Evolutionary conservation across 2,888 invertebrate genomes (phyloP).

Genomic region (Calameuta idolon): DNA sequence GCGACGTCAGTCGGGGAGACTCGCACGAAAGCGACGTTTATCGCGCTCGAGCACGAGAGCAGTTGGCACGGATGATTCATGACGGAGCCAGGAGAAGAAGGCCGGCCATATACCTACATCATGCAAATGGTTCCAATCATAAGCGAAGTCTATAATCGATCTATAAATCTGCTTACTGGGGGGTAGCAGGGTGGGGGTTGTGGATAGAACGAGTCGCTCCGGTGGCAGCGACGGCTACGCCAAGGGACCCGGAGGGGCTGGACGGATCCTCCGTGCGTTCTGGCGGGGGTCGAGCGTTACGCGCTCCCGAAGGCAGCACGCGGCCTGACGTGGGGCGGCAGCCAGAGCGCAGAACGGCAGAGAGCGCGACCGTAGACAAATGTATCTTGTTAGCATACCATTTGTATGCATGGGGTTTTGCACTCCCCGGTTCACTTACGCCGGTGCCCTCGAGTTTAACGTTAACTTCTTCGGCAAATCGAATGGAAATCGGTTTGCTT

Average conservation of each 20-base stretch:
- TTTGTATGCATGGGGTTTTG: conserved; percentile 66
- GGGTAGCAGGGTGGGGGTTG: conserved; percentile 30
- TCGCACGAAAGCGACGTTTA: conserved; percentile 56
- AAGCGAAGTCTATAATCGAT: conserved; percentile 65
- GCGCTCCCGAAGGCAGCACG: not conserved
- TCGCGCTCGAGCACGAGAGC: conserved; percentile 60
- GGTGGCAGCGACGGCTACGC: conserved; percentile 8
- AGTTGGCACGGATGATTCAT: conserved; percentile 64
- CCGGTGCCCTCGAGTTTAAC: conserved; percentile 52
- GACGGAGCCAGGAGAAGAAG: conserved; percentile 32
- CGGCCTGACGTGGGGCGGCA: not conserved
- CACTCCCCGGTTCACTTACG: conserved; percentile 48
- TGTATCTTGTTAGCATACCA: conserved; percentile 67
- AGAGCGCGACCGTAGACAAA: conserved; percentile 60
- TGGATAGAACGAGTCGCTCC: conserved; percentile 31
- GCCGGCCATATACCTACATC: conserved; percentile 52
- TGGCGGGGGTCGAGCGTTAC: no score
- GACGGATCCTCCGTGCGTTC: no score
- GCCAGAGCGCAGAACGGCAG: conserved; percentile 24
- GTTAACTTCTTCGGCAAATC: conserved; percentile 52
- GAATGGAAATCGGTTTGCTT: conserved; percentile 50
- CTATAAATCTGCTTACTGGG: conserved; percentile 65
- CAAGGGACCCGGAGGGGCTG: not conserved
- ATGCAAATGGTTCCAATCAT: conserved; percentile 66
- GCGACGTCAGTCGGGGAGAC: conserved; percentile 35